Evolutionary conservation across 1,140 invertebrate genomes (phyloP), one percentile per base, ranked within the genome.

Genomic region (Drosophila ironensis): DNA sequence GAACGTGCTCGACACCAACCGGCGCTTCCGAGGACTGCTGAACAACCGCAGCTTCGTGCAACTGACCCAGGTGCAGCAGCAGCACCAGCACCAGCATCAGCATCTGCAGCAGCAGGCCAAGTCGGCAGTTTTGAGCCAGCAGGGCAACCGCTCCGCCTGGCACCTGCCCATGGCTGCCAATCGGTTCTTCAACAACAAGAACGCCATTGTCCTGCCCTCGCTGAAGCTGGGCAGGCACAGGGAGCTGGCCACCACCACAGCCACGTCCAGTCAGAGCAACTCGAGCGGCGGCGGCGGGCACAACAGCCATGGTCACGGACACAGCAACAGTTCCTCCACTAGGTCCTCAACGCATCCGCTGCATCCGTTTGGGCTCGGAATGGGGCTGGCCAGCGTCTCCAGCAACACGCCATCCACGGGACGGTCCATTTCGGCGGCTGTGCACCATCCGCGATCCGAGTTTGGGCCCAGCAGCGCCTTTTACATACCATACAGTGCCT

Each of bases 401-500:
- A 80, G 72, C 30, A 76, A 68, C 3, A 88, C 80, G 2, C 72
- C 86, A 22, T 87, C 86, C 22, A 77, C 80, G 20, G 86, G 86
- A 4, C 87, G 87, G 1, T 88, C 87, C 1, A 88, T 88, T 17
- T 88, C 87, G 16, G 87, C 87, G 3, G 87, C 87, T 9, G 78
- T 88, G 9, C 87, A 88, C 56, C 70, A 82, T 61, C 86, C 81
- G 7, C 76, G 76, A 4, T 63, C 80, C 19, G 81, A 88, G 28
- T 77, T 84, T 35, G 52, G 20, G 9, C 63, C 59, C 11, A 78
- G 44, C 41, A 87, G 69, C 64, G 81, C 73, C 48, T 84, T 84
- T 38, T 88, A 87, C 56, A 81, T 89, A 80, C 87, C 87, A 17
- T 84, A 89, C 52, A 89, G 87, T 89, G 87, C 87, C 77, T 89